phyloP scores from a whole-genome alignment of 2,797 vertebrate genomes.

The Anguilla megastoma region DNA sequence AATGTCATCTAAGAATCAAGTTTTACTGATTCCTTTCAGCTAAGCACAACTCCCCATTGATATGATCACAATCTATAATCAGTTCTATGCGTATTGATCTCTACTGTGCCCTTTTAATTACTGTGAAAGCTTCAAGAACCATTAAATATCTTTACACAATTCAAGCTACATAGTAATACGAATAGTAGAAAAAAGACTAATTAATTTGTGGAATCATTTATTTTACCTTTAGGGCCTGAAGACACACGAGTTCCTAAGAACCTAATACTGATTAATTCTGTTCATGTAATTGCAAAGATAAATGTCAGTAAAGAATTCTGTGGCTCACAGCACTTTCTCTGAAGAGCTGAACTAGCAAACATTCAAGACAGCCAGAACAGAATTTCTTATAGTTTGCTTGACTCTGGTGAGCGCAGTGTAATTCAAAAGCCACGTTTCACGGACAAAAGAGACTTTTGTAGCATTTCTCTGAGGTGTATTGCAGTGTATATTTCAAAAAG shows the following conservation, averaged over 20 bases:
- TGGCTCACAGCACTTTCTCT: slow-evolving; percentile 25
- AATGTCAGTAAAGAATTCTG: slow-evolving; percentile 20
- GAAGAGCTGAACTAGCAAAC: background rate
- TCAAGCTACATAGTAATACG: background rate
- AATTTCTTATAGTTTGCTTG: background rate
- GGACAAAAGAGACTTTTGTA: background rate
- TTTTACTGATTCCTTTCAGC: background rate
- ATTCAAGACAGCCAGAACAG: background rate
- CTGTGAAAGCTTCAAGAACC: background rate
- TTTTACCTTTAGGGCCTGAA: slow-evolving; percentile 14
- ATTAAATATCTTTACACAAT: background rate
- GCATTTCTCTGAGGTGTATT: background rate
- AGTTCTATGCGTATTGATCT: background rate
- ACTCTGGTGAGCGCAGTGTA: background rate
- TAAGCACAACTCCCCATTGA: background rate
- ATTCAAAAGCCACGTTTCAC: background rate
- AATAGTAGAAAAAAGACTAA: background rate
- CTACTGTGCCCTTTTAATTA: background rate
- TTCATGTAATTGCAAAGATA: slow-evolving; percentile 9
- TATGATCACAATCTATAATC: background rate
- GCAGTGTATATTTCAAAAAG: background rate
- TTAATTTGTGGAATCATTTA: slow-evolving; percentile 19
- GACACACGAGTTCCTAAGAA: slow-evolving; percentile 21
- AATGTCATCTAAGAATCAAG: background rate
- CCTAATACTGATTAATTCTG: slow-evolving; percentile 27